phyloP scores from a whole-genome alignment of 2,113 vertebrate genomes.

The Microcebus lehilahytsara region DNA sequence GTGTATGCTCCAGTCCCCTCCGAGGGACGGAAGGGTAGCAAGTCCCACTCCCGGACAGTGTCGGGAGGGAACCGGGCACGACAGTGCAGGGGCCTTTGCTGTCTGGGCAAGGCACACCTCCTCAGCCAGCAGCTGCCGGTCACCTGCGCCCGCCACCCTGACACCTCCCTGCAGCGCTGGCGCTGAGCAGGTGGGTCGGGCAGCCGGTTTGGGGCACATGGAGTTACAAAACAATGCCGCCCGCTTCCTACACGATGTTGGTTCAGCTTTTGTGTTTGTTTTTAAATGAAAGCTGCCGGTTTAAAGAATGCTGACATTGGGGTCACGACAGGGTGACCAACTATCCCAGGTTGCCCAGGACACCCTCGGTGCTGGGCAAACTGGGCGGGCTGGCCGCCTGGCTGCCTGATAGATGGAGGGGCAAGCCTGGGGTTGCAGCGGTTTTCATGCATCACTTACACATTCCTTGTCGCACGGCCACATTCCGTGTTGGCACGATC shows the following conservation, averaged over 20 bases:
- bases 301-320: neutral
- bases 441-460: neutral
- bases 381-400: neutral
- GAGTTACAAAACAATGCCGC: neutral
- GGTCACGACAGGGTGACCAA: neutral
- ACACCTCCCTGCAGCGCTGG: neutral
- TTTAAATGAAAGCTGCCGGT: neutral
- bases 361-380: neutral
- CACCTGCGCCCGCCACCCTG: no score
- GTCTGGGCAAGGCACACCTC: neutral
- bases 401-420: neutral
- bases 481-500: neutral
- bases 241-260: neutral
- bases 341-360: neutral
- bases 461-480: neutral
- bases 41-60: no score
- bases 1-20: neutral
- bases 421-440: neutral
- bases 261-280: neutral
- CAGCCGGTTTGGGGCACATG: neutral
- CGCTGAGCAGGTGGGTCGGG: neutral
- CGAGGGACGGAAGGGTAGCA: neutral
- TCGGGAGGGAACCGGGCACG: accelerated
- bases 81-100: accelerated
- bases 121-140: accelerated